Evolutionary conservation across 2,888 invertebrate species (phyloP), one percentile per base, ranked within the genome.

Genomic region (Lasioglossum calceatum): DNA sequence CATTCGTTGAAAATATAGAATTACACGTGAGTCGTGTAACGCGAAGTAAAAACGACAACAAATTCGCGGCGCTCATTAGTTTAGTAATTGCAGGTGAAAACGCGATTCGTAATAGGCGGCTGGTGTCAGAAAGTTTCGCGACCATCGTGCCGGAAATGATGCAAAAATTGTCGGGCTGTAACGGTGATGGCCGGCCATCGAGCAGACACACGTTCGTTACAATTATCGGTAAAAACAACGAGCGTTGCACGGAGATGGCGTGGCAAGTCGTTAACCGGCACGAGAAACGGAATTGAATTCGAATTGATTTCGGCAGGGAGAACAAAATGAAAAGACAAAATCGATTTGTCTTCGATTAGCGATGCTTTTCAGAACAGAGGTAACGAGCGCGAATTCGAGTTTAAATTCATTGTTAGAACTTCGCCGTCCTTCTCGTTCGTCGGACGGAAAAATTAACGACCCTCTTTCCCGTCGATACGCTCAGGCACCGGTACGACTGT

Each of bases 261-360:
- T 79, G 77, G 86, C 80, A 39, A 84, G 78, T 89, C 90, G 86
- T 89, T 89, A 88, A 84, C 88, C 64, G 81, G 78, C 14, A 61
- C 79, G 79, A 44, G 77, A 76, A 54, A 82, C 80, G 84, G 71
- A 89, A 89, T 89, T 89, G 90, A 82, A 90, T 89, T 88, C 84
- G 78, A 82, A 88, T 88, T 79, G 89, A 89, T 90, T 89, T 84
- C 74, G 79, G 39, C 74, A 75, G 72, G 54, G 71, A 42, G 73
- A 72, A 14, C 54, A 64, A 75, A 89, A 88, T 89, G 85, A 86
- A 90, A 90, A 89, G 87, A 85, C 77, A 64, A 73, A 81, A 90
- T 89, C 81, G 90, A 89, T 90, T 88, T 88, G 82, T 78, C 85
- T 87, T 85, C 90, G 82, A 88, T 90, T 89, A 89, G 86, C 79